Evolutionary conservation across 2,888 invertebrate species (phyloP).

Genomic region (Ectemnius cavifrons): DNA sequence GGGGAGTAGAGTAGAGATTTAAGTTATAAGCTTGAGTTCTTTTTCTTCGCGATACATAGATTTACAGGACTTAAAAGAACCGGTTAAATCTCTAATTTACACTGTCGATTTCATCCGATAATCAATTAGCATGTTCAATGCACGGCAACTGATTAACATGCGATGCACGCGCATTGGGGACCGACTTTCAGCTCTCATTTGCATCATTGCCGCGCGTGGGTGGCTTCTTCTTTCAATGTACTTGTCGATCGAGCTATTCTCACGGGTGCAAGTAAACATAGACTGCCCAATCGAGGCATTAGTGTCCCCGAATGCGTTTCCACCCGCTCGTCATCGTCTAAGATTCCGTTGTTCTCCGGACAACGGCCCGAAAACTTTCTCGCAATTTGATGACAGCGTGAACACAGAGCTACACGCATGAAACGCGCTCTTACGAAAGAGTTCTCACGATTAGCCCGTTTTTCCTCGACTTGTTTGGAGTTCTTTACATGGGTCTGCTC

Average conservation of each 20-base stretch:
- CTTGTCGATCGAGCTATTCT: slow-evolving; percentile 44
- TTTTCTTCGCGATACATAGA: slow-evolving; percentile 43
- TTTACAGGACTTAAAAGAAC: not conserved
- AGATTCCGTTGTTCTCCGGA: slow-evolving; percentile 41
- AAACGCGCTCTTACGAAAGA: not conserved
- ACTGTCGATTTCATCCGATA: slow-evolving; percentile 25
- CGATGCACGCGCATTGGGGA: slow-evolving; percentile 44
- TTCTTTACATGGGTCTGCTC: not conserved
- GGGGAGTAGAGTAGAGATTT: not conserved
- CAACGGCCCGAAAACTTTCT: slow-evolving; percentile 36
- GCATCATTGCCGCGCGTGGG: slow-evolving; percentile 50
- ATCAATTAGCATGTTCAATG: too few relatives aligned
- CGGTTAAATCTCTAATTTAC: too few relatives aligned
- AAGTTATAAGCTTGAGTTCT: too few relatives aligned
- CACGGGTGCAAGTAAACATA: slow-evolving; percentile 28
- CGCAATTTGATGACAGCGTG: slow-evolving; percentile 22
- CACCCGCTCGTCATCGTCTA: slow-evolving; percentile 26
- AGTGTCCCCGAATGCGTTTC: slow-evolving; percentile 62
- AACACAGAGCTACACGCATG: not conserved
- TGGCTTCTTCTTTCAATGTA: slow-evolving; percentile 50
- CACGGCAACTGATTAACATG: slow-evolving; percentile 28
- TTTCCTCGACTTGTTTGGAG: not conserved
- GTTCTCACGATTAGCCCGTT: slow-evolving; percentile 7
- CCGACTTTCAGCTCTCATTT: slow-evolving; percentile 60
- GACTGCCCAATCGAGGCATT: slow-evolving; percentile 69